Evolutionary conservation across 2,113 vertebrate genomes (phyloP).

Genomic region (Sylvia atricapilla): DNA sequence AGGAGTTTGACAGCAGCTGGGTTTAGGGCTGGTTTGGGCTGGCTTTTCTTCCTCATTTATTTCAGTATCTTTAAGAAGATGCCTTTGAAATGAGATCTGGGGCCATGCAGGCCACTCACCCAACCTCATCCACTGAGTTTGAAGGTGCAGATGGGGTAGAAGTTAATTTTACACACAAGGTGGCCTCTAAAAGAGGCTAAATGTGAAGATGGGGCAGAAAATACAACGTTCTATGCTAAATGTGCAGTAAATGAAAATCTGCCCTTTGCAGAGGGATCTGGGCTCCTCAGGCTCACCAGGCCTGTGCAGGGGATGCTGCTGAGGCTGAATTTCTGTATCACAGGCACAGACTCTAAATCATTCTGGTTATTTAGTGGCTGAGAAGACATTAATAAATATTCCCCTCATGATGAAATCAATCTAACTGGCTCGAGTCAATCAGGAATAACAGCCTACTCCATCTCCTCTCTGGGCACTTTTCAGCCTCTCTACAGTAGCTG

Average conservation of each 20-base stretch:
- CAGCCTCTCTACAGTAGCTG: neutral
- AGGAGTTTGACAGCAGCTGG: neutral
- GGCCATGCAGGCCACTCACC: fast-evolving
- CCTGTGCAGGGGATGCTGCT: neutral
- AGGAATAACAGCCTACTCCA: neutral
- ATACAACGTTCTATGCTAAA: neutral
- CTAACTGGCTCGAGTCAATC: neutral
- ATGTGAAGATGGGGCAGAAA: neutral
- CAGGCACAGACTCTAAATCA: neutral
- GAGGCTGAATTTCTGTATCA: neutral
- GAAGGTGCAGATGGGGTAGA: neutral
- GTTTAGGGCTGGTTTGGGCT: neutral
- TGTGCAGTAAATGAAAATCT: neutral
- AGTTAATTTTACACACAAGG: neutral
- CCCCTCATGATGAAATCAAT: neutral
- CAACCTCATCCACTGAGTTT: neutral
- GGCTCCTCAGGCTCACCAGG: neutral
- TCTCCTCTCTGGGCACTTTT: neutral
- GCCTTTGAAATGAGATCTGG: neutral
- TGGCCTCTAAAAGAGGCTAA: neutral
- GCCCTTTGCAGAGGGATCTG: neutral
- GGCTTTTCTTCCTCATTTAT: neutral
- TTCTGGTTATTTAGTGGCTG: neutral
- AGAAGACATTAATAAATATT: neutral
- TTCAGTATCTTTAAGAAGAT: neutral